phyloP scores from a whole-genome alignment of 2,797 vertebrate genomes.

The Corythornis leucogaster region DNA sequence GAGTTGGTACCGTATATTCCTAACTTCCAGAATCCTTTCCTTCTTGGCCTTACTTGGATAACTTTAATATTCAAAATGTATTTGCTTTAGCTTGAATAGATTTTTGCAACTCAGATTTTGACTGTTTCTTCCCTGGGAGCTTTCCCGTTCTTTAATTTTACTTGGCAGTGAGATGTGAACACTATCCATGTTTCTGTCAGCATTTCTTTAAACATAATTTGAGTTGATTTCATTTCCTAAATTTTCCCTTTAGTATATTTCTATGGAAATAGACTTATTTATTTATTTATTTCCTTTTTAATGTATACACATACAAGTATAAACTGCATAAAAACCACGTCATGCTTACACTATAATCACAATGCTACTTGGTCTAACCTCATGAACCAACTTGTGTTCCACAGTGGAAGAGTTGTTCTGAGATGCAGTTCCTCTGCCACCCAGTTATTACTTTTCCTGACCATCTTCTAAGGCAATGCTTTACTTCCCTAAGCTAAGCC shows the following conservation, averaged over 20 bases:
- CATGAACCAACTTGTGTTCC: not conserved
- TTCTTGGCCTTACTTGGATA: not conserved
- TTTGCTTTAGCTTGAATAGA: not conserved
- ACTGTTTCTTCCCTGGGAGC: not conserved
- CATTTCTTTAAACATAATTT: not conserved
- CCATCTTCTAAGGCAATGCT: not conserved
- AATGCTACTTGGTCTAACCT: not conserved
- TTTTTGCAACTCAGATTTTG: not conserved
- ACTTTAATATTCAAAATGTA: not conserved
- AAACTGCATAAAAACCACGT: not conserved
- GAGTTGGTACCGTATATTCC: not conserved
- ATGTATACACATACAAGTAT: rapidly evolving
- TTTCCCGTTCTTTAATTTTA: not conserved
- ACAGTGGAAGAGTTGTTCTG: not conserved
- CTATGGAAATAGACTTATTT: not conserved
- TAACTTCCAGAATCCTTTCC: not conserved
- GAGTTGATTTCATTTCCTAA: not conserved
- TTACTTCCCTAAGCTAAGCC: not conserved
- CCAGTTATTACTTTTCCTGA: not conserved
- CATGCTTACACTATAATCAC: rapidly evolving
- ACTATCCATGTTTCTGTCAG: not conserved
- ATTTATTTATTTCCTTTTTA: not conserved
- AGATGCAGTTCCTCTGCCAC: not conserved
- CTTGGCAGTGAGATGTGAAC: not conserved
- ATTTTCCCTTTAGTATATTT: not conserved